A percentile compares a stretch with the other conserved stretches of the same genome.
Evolutionary conservation across 2,797 vertebrate genomes (phyloP).

Genomic region (Nannoperca australis): DNA sequence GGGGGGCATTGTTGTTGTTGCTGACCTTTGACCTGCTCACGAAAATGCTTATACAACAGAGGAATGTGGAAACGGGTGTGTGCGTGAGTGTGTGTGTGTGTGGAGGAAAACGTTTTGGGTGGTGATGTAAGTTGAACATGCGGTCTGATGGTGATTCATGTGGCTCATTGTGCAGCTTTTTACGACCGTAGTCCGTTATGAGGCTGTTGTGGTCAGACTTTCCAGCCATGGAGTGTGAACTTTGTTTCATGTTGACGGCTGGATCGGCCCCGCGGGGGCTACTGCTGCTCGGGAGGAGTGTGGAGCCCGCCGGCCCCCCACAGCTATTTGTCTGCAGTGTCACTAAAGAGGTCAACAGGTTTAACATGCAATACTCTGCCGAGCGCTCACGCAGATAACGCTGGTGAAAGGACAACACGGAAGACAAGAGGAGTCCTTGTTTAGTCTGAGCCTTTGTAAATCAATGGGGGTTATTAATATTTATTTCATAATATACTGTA

Average conservation of each 20-base stretch:
- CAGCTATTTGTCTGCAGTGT: constrained; percentile 52
- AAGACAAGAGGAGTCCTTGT: constrained; percentile 48
- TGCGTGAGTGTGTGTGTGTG: background rate
- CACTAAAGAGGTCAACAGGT: constrained; percentile 59
- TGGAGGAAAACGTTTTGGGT: constrained; percentile 22
- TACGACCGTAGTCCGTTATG: constrained; percentile 53
- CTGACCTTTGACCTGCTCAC: constrained; percentile 62
- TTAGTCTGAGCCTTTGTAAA: constrained; percentile 14
- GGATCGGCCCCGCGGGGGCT: constrained; percentile 28
- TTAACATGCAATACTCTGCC: constrained; percentile 51
- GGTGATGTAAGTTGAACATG: constrained; percentile 24
- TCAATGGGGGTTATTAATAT: constrained; percentile 12
- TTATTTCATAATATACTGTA: background rate
- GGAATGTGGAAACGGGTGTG: constrained; percentile 43
- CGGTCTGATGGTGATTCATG: constrained; percentile 33
- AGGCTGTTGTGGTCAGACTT: constrained; percentile 36
- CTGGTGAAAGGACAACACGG: constrained; percentile 22
- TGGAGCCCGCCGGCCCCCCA: background rate
- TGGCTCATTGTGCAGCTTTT: constrained; percentile 48
- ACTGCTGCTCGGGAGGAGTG: constrained; percentile 14
- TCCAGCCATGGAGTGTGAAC: constrained; percentile 22
- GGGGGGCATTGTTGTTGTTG: constrained; percentile 37
- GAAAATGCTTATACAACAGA: constrained; percentile 50
- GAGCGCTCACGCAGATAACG: constrained; percentile 43
- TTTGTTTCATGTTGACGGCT: constrained; percentile 53